These are phyloP conservation scores for Cryptops parisi DNA, from an alignment of 2,888 invertebrate species.

Conservation along the genomic window DNA sequence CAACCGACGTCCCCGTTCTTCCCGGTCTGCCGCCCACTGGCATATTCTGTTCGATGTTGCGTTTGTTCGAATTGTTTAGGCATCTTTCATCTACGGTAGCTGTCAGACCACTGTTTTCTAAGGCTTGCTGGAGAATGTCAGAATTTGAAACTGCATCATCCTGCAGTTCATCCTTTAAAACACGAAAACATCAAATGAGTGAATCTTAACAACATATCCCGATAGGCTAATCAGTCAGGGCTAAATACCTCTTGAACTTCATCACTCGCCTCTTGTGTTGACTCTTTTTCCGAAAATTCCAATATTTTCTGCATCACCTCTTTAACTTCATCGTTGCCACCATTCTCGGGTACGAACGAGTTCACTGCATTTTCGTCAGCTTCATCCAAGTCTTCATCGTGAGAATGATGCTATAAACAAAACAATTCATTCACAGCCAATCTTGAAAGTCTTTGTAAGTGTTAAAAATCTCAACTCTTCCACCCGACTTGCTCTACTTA, in stretches of 20 bases:
- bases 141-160: conserved; percentile 21
- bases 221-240: not conserved
- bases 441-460: no score
- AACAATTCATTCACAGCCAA: no score
- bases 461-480: not conserved
- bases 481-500: no score
- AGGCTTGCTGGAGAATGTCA: conserved; percentile 41
- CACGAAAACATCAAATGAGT: not conserved
- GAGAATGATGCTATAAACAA: not conserved
- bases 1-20: conserved; percentile 23
- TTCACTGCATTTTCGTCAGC: not conserved
- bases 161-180: not conserved
- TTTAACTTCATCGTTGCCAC: conserved; percentile 19
- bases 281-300: conserved; percentile 15
- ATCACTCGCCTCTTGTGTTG: conserved; percentile 12
- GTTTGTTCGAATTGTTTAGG: conserved; percentile 7
- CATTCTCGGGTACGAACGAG: not conserved
- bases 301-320: conserved; percentile 26
- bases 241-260: not conserved
- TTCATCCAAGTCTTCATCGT: not conserved
- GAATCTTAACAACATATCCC: not conserved
- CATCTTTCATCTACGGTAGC: conserved; percentile 7
- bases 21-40: not conserved
- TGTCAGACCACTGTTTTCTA: conserved; percentile 35
- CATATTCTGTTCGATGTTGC: not conserved